A percentile compares a stretch with the other conserved stretches of the same genome.
phyloP scores from a whole-genome alignment of 2,888 invertebrate genomes.

The Eueremaeus valkanovi region DNA sequence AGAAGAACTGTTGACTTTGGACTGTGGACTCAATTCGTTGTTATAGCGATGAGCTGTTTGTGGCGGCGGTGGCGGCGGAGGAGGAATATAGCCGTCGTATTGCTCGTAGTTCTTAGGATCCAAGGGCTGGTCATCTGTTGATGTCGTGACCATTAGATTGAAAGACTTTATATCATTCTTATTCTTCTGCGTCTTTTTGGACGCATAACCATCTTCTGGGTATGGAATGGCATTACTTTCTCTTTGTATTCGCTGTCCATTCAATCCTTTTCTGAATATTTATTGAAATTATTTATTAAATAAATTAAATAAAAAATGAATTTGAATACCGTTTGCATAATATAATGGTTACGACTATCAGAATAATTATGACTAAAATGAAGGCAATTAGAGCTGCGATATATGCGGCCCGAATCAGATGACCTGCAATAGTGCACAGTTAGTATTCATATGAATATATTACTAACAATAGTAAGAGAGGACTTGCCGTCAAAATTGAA shows the following conservation, averaged over 20 bases:
- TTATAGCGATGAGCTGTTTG: neutral
- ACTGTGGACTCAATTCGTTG: constrained; percentile 14
- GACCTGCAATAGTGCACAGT: neutral
- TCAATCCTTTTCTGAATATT: constrained; percentile 1
- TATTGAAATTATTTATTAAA: neutral
- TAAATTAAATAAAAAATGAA: neutral
- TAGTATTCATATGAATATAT: neutral
- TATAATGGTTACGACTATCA: constrained; percentile 4
- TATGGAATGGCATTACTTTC: constrained; percentile 16
- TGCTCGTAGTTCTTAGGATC: neutral
- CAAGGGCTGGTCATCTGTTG: neutral
- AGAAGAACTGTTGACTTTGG: constrained; percentile 9
- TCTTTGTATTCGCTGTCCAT: neutral
- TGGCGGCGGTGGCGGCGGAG: constrained; percentile 21
- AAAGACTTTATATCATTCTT: neutral
- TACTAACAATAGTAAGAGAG: too few species aligned
- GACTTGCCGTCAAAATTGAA: constrained; percentile 33
- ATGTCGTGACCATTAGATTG: neutral
- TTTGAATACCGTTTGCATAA: constrained; percentile 26
- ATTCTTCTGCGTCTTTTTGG: neutral
- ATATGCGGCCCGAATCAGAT: constrained; percentile 17
- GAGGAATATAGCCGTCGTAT: neutral
- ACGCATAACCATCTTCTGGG: neutral
- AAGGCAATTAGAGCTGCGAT: neutral
- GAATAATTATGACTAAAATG: constrained; percentile 17